Evolutionary conservation across 2,797 vertebrate species (phyloP).

Genomic region (Leucoraja ocellata): DNA sequence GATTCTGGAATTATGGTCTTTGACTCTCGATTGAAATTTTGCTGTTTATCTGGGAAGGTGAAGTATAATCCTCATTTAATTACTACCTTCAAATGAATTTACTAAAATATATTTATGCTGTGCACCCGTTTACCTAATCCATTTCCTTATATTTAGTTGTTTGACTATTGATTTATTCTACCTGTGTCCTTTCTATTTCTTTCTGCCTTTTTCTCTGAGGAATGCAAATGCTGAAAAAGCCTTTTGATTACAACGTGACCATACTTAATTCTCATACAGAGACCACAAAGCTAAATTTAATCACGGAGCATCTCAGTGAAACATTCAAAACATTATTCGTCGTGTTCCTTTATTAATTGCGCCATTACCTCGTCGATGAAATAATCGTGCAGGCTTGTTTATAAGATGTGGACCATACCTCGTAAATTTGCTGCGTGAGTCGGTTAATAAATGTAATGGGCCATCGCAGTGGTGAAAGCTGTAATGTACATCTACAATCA

Average conservation of each 20-base stretch:
- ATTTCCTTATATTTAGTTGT: not conserved
- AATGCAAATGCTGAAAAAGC: not conserved
- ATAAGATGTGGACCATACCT: slow-evolving; percentile 2
- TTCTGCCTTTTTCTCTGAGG: not conserved
- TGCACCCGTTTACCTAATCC: not conserved
- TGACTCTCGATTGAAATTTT: not conserved
- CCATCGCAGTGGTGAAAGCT: not conserved
- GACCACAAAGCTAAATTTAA: not conserved
- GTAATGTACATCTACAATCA: not conserved
- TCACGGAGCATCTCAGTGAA: not conserved
- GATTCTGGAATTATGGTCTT: not conserved
- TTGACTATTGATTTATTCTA: not conserved
- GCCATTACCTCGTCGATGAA: not conserved
- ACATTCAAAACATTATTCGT: slow-evolving; percentile 16
- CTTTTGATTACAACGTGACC: not conserved
- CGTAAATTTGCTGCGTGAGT: not conserved
- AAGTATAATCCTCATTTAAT: not conserved
- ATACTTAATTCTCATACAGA: not conserved
- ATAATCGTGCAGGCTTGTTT: not conserved
- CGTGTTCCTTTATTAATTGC: not conserved
- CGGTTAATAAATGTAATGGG: not conserved
- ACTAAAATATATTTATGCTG: not conserved
- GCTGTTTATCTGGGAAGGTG: not conserved
- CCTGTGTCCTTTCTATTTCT: not conserved
- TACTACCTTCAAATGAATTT: not conserved